Evolutionary conservation across 53 echinoderm and acorn worm genomes (phyloP), one percentile per base, ranked within the genome.

Genomic region (Mesocentrotus franciscanus): DNA sequence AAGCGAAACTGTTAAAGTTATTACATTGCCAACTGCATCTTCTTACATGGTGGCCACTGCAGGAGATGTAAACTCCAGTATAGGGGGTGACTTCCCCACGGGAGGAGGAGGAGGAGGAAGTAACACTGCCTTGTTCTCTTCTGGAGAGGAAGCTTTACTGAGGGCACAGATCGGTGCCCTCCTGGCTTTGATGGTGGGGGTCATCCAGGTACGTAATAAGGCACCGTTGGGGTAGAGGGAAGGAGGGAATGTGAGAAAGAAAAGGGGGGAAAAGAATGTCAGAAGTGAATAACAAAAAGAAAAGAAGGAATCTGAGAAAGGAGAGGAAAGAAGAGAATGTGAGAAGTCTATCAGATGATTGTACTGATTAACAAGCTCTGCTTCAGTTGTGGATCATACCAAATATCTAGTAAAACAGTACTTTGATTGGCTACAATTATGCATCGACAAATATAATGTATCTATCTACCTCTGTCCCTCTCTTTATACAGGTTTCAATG

Each of bases 121-220:
- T 30, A 15, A 0, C 14, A 33, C 32, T 30, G 76, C 76, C 30
- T 29, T 76, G 18, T 85, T 85, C 17, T n/a, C 59, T 58, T 92
- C 95, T 0, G 79, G 92, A 22, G 71, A 98, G 34, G 97, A 98
- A 92, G 95, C 94, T 11, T n/a, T 90, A 20, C 92, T 93, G 85
- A 94, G 96, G 66, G 96, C 96, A 5, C 92, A 85, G 85, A 96
- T 96, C 29, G 96, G 95, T 15, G 90, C 97, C 15, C 90, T 97
- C 1, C 84, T 99, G 9, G 96, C 97, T 3, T 92, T 99, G 74
- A 60, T 99, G 85, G 96, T 96, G 29, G 99, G 99, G 17, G n/a
- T 99, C 32, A 96, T 99, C 90, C 99, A 99, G 97, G 99, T 99
- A 92, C 8, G 84, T 84, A 42, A 17, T 7, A 42, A 17, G 71